Evolutionary conservation across 2,797 vertebrate genomes (phyloP), one percentile per base, ranked within the genome.

Genomic region (Loriculus beryllinus): DNA sequence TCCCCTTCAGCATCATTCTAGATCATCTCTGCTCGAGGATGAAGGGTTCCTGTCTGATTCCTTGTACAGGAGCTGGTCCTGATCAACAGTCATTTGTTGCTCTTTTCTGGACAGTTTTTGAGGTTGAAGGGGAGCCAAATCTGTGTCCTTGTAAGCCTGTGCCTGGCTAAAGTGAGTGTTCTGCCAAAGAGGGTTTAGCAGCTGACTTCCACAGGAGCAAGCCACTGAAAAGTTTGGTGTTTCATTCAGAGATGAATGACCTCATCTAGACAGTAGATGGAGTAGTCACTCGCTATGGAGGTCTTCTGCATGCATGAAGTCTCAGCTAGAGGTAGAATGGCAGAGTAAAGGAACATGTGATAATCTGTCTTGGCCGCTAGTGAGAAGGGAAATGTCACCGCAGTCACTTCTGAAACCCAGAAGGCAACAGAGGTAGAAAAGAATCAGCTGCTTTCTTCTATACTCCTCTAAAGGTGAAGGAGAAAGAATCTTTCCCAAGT

Each of bases 241-340:
- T 69, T 39, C 59, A 79, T 56, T 60, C 35, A 67, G 75, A 82
- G 79, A 91, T 16, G 22, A 91, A 91, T 62, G 82, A 70, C 64
- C 45, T 87, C 68, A 88, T 92, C 60, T 51, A 71, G 56, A 74
- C 49, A 89, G 91, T 57, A 95, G 60, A 82, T 87, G 92, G 92
- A 91, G 81, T 4, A 82, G 63, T 72, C 47, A 64, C 76, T 94
- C 0, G 0, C 78, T 84, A 42, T 21, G 63, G 71, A 90, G 67
- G 47, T 86, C 59, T 84, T 86, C 81, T 63, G 70, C 39, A 33
- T 6, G 16, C 1, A 0, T 12, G 25, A 37, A 13, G 45, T 45
- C 79, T 74, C 91, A 87, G 48, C 47, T 62, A 40, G 25, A 74
- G 40, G 48, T 28, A 60, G 70, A 76, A 35, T 1, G 1, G 26